These are phyloP conservation scores for Verasper variegatus DNA, from an alignment of 2,113 vertebrate species.

Conservation along the genomic window DNA sequence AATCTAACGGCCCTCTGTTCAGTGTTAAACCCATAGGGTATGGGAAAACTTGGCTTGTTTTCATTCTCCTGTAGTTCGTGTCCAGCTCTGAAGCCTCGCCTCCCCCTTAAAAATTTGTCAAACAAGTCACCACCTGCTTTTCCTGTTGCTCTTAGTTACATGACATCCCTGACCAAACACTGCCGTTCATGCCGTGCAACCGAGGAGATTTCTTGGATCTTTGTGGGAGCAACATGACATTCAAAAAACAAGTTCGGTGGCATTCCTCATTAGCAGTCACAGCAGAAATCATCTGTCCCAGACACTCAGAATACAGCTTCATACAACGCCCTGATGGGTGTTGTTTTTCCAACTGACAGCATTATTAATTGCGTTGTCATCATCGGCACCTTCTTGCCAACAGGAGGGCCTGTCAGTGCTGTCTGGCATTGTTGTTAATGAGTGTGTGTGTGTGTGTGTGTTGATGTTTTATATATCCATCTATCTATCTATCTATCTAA, in stretches of 20 bases:
- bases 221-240: conserved; percentile 15
- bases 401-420: background rate
- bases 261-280: conserved; percentile 53
- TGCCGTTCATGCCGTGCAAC: background rate
- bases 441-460: background rate
- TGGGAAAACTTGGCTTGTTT: conserved; percentile 8
- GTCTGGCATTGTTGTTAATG: conserved; percentile 1
- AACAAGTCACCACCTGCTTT: conserved; percentile 37
- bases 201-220: conserved; percentile 6
- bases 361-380: background rate
- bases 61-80: background rate
- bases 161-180: background rate
- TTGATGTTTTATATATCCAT: background rate
- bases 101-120: conserved; percentile 8
- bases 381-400: conserved; percentile 1
- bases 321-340: conserved; percentile 25
- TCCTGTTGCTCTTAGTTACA: background rate
- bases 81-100: conserved; percentile 11
- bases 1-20: conserved; percentile 43
- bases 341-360: conserved; percentile 12
- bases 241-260: conserved; percentile 45
- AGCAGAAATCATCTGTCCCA: conserved; percentile 26
- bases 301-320: background rate
- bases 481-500: background rate
- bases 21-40: too few species aligned